Evolutionary conservation across 2,113 vertebrate genomes (phyloP), one percentile per base, ranked within the genome.

Genomic region (Artemisiospiza belli): DNA sequence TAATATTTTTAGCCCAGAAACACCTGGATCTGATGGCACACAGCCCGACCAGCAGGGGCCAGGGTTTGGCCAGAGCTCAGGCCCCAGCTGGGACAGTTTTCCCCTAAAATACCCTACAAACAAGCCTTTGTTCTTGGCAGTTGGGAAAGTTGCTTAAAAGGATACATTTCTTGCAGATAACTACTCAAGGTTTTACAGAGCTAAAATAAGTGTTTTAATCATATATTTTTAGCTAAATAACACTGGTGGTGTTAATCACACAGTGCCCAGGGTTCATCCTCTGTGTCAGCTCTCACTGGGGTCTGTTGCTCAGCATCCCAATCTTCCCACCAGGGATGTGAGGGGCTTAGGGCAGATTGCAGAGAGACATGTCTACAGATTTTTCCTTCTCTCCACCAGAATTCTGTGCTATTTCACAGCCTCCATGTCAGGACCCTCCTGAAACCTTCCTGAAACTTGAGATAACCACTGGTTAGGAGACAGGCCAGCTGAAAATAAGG

Each of bases 351-450:
- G 19, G 19, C 41, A 70, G 35, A 37, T 16, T 31, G 47, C 14
- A 47, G 57, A 37, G 22, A 83, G 4, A 1, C 2, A 2, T 47
- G 61, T 58, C 20, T 77, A 54, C 14, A 54, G 31, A 73, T 63
- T 17, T 19, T 16, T 39, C n/a, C 12, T 55, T 39, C 11, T 15
- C 23, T 58, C 19, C 22, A 20, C 27, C 2, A 0, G 39, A n/a
- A 37, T 76, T 83, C 59, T 59, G 24, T 10, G 6, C 70, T 9
- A 10, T 68, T 69, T 73, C 59, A 27, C 24, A 68, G 61, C 25
- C 41, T 1, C 2, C 1, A 0, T 17, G 11, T 9, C 5, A 9
- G 49, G 30, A 55, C 6, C 27, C 22, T 51, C 13, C 0, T 41
- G 39, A 78, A 80, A 39, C 37, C 39, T 67, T 49, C 80, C 58